Evolutionary conservation across 2,888 invertebrate species (phyloP).

Genomic region (Eilema griseolum): DNA sequence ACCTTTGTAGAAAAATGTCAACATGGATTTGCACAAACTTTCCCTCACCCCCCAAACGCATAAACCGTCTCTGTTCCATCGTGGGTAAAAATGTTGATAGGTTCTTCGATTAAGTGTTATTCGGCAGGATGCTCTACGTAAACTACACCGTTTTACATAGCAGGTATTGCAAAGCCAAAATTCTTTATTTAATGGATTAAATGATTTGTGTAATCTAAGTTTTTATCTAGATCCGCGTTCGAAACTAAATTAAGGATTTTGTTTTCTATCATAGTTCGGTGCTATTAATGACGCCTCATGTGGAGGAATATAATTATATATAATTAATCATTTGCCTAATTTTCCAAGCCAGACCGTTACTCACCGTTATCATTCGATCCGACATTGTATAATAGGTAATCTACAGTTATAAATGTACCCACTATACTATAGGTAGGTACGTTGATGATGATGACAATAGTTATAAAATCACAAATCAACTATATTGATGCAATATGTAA

Average conservation of each 20-base stretch:
- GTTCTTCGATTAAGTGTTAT: too few species aligned
- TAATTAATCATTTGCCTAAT: slow-evolving; percentile 1
- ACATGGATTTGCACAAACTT: too few species aligned
- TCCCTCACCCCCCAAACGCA: too few species aligned
- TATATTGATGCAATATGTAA: slow-evolving; percentile 22
- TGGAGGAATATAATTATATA: neutral
- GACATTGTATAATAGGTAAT: neutral
- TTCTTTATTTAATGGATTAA: too few species aligned
- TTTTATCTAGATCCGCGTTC: neutral
- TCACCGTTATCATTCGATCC: slow-evolving; percentile 1
- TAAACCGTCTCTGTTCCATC: too few species aligned
- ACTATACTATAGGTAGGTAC: neutral
- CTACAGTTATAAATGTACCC: neutral
- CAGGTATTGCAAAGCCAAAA: neutral
- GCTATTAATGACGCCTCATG: neutral
- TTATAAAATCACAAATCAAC: slow-evolving; percentile 21
- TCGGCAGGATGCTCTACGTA: too few species aligned
- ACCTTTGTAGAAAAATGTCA: too few species aligned
- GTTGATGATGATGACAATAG: slow-evolving; percentile 11
- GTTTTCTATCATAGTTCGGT: neutral
- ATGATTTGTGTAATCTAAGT: neutral
- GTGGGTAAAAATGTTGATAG: too few species aligned
- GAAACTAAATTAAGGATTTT: neutral
- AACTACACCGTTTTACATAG: too few species aligned
- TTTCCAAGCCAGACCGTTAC: slow-evolving; percentile 21